These are phyloP conservation scores for Maniola jurtina DNA, from an alignment of 1,140 invertebrate species.

Conservation along the genomic window DNA sequence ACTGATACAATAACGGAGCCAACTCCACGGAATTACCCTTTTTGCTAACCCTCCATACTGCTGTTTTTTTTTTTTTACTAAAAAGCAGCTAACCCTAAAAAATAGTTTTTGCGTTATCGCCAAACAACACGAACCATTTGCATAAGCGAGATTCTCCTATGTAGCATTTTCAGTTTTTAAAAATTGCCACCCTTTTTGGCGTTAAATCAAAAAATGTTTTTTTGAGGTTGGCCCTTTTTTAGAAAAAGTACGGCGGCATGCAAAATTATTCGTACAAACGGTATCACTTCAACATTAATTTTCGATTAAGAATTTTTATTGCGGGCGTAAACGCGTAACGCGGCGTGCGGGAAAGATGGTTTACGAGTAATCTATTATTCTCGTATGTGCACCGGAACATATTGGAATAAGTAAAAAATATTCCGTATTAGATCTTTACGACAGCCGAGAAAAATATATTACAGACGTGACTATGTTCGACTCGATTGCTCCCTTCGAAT, in stretches of 20 bases:
- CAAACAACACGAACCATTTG: slow-evolving; percentile 51
- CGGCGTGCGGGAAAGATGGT: slow-evolving; percentile 37
- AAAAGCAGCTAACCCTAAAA: slow-evolving; percentile 49
- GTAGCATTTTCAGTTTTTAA: no score
- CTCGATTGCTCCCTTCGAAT: slow-evolving; percentile 50
- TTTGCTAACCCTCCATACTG: slow-evolving; percentile 42
- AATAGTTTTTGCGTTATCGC: slow-evolving; percentile 42
- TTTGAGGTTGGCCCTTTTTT: no score
- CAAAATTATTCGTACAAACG: slow-evolving; percentile 28
- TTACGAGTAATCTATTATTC: slow-evolving; percentile 33
- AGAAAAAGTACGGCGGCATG: slow-evolving; percentile 16
- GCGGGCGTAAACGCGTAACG: slow-evolving; percentile 42
- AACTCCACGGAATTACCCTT: slow-evolving; percentile 50
- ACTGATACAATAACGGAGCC: slow-evolving; percentile 57
- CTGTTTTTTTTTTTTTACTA: slow-evolving; percentile 12
- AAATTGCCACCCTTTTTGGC: no score
- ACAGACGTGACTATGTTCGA: slow-evolving; percentile 63
- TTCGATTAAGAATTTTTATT: slow-evolving; percentile 65
- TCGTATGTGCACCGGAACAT: slow-evolving; percentile 36
- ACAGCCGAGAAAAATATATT: slow-evolving; percentile 60
- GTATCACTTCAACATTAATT: slow-evolving; percentile 47
- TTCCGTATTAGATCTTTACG: slow-evolving; percentile 68
- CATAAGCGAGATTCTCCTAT: slow-evolving; percentile 47
- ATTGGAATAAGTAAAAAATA: slow-evolving; percentile 69
- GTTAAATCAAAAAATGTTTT: no score